Percentiles rank a stretch among this genome's conserved stretches.
Conservation (phyloP, 2,888 invertebrate genomes). For the Diplazon laetatorius region DNA sequence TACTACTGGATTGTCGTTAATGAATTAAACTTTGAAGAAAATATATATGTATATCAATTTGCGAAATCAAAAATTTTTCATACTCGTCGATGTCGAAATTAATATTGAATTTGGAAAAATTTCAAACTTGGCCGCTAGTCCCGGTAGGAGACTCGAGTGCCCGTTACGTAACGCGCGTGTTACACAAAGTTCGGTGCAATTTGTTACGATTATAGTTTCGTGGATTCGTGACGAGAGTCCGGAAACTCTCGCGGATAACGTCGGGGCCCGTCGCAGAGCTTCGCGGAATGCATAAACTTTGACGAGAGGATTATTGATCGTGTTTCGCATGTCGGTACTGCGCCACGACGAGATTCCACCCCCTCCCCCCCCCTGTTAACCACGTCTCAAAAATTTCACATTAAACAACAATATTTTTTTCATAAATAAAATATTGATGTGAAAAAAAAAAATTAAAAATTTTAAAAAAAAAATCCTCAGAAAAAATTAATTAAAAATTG, state of each 20-base stretch:
- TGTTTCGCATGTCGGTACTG: constrained; percentile 28
- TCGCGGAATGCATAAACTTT: constrained; percentile 58
- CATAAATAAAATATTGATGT: too few relatives aligned
- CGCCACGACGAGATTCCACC: constrained; percentile 34
- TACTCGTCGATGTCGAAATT: too few relatives aligned
- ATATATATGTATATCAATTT: too few relatives aligned
- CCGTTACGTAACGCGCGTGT: too few relatives aligned
- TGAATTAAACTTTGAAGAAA: too few relatives aligned
- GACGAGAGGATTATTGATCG: constrained; percentile 59
- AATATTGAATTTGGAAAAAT: too few relatives aligned
- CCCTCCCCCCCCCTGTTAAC: background rate
- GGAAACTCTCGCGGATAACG: constrained; percentile 39
- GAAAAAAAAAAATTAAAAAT: too few relatives aligned
- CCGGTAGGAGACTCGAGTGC: too few relatives aligned
- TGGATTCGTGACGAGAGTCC: constrained; percentile 29
- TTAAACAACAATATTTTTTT: background rate
- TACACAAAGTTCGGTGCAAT: constrained; percentile 8
- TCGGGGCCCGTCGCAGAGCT: constrained; percentile 40
- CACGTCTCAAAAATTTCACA: background rate
- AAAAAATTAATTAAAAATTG: constrained; percentile 14
- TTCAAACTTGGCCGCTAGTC: too few relatives aligned
- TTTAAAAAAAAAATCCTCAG: too few relatives aligned
- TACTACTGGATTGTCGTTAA: too few relatives aligned
- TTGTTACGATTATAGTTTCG: constrained; percentile 47
- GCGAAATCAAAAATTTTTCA: too few relatives aligned